Evolutionary conservation across 2,113 vertebrate genomes (phyloP), one percentile per base, ranked within the genome.

Genomic region (Diphyllodes magnificus): DNA sequence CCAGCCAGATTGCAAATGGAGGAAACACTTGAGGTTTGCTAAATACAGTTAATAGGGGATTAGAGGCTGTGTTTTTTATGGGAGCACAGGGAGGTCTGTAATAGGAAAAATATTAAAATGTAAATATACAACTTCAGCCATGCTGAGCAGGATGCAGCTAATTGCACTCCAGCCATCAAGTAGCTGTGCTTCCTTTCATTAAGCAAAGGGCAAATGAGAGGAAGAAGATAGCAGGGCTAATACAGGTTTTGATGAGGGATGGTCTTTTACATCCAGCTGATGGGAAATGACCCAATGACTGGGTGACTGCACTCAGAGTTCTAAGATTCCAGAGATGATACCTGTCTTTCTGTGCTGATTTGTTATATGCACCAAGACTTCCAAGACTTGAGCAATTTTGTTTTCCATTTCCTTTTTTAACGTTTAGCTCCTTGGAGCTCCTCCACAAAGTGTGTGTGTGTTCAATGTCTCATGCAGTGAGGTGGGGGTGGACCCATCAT

Each of bases 11-110:
- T 95, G 79, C 84, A 93, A 96, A 95, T 92, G 94, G 79, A 97
- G 94, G 95, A 97, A 97, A 92, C 68, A 69, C 93, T 97, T 97
- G 96, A 96, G 89, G 81, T 97, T 97, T 97, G 85, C 96, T 97
- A 95, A 97, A 97, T 95, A 87, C 81, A 72, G 85, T 77, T 96
- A 96, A 97, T 97, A 97, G 90, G 92, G 95, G 90, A 97, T 97
- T 97, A 97, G 95, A 86, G 27, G 70, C 92, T 96, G 73, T 70
- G 91, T 94, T 97, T 97, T 96, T 96, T 96, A 95, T 81, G 76
- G 71, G 90, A 94, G 90, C 82, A 44, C 56, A 76, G 95, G 95
- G 92, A 93, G 85, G 69, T 91, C 73, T 85, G 40, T 92, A 96
- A 92, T 79, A 93, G 75, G 83, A 93, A 97, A 97, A 96, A 92